phyloP scores from a whole-genome alignment of 2,113 vertebrate genomes.

The Aleadryas rufinucha region DNA sequence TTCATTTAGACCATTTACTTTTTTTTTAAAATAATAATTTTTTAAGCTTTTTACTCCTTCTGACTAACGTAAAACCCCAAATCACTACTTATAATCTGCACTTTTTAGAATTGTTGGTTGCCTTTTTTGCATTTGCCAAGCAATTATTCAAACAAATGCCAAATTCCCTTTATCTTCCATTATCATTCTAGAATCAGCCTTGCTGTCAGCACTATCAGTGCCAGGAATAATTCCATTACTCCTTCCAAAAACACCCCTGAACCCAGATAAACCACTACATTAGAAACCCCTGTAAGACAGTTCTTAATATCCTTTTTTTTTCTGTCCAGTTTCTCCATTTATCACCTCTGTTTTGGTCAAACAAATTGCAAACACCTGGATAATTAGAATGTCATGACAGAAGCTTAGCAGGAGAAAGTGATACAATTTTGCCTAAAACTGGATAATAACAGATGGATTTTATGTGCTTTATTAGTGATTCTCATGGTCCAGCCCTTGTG shows the following conservation, averaged over 20 bases:
- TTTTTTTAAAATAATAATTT: background rate
- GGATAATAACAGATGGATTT: background rate
- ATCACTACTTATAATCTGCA: background rate
- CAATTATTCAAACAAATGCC: conserved; percentile 13
- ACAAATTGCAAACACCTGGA: background rate
- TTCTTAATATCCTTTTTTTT: background rate
- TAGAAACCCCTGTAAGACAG: background rate
- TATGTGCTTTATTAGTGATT: background rate
- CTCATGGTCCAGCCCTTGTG: background rate
- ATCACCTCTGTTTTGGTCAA: background rate
- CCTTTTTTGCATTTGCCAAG: background rate
- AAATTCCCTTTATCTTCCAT: background rate
- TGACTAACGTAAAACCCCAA: background rate
- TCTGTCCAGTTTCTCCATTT: background rate
- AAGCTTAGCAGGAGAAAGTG: background rate
- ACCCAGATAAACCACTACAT: background rate
- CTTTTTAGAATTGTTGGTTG: conserved; percentile 7
- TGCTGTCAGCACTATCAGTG: background rate
- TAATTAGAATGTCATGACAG: background rate
- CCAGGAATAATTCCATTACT: conserved; percentile 6
- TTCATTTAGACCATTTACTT: background rate
- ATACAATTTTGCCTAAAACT: background rate
- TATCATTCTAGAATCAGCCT: background rate
- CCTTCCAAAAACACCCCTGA: background rate
- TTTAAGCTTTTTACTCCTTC: background rate